Evolutionary conservation across 1,140 invertebrate species (phyloP).

Genomic region (Drosophila parvula): DNA sequence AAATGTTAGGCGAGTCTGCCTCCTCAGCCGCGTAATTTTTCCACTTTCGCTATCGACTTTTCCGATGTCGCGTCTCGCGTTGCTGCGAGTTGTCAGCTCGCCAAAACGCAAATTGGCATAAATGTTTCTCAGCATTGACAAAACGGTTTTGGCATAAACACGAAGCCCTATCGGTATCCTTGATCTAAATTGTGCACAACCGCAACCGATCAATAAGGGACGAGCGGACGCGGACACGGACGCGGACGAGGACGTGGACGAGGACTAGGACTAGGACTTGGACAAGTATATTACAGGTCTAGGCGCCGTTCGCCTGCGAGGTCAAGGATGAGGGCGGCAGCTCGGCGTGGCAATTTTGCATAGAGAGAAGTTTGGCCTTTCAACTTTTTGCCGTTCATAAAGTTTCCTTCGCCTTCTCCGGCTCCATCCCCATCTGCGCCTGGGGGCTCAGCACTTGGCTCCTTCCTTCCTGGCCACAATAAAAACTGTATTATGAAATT

Average conservation of each 20-base stretch:
- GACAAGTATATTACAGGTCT: conserved; percentile 59
- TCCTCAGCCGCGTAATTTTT: conserved; percentile 75
- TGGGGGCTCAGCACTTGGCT: not conserved
- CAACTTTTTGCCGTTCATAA: conserved; percentile 20
- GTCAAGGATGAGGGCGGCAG: conserved; percentile 30
- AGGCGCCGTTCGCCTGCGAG: conserved; percentile 9
- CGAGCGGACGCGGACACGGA: not conserved
- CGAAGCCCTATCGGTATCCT: conserved; percentile 71
- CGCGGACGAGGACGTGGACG: not conserved
- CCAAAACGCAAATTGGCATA: conserved; percentile 77
- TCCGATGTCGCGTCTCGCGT: conserved; percentile 41
- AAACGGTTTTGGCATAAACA: conserved; percentile 71
- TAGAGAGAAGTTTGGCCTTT: conserved; percentile 10
- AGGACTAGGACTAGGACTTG: not conserved
- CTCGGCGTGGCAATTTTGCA: conserved; percentile 20
- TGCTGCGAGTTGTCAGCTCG: conserved; percentile 43
- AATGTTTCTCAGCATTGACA: conserved; percentile 73
- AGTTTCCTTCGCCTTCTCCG: not conserved
- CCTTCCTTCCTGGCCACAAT: conserved; percentile 4
- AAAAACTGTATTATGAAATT: conserved; percentile 58
- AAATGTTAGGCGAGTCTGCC: conserved; percentile 24
- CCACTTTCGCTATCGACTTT: conserved; percentile 74
- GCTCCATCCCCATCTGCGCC: not conserved
- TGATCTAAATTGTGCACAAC: conserved; percentile 81
- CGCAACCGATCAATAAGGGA: conserved; percentile 75